These are phyloP conservation scores for Ariopsis seemanni DNA, from an alignment of 2,113 vertebrate genomes.

Conservation along the genomic window DNA sequence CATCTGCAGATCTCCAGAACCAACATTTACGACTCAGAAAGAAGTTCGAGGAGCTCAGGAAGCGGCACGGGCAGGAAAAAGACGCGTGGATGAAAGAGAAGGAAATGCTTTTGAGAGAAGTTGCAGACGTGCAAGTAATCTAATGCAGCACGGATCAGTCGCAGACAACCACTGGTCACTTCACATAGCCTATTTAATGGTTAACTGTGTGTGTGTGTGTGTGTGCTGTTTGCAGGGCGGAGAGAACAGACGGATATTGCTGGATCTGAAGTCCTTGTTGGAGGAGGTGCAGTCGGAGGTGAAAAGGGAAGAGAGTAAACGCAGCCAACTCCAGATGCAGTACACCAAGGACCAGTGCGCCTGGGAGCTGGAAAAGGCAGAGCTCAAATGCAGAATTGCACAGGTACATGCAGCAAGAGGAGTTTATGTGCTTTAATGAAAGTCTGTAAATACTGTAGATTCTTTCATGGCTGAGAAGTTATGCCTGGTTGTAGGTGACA, in stretches of 20 bases:
- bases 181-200: neutral
- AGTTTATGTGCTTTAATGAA: neutral
- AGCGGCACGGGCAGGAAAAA: constrained; percentile 67
- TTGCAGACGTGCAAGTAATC: constrained; percentile 75
- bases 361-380: constrained; percentile 74
- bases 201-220: neutral
- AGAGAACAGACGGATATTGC: constrained; percentile 71
- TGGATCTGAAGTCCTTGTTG: constrained; percentile 70
- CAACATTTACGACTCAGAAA: constrained; percentile 67
- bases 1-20: constrained; percentile 51
- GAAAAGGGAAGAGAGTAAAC: constrained; percentile 72
- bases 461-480: neutral
- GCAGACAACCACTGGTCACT: neutral
- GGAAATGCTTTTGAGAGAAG: constrained; percentile 73
- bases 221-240: constrained; percentile 60
- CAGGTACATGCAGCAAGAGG: constrained; percentile 62
- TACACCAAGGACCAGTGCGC: constrained; percentile 71
- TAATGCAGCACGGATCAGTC: neutral
- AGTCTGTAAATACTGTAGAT: neutral
- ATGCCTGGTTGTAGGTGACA: neutral
- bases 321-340: constrained; percentile 70
- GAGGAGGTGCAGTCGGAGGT: constrained; percentile 72
- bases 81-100: constrained; percentile 73
- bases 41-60: constrained; percentile 71
- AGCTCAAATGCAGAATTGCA: constrained; percentile 70